phyloP scores from a whole-genome alignment of 1,140 invertebrate species.

The Drosophila repletoides region DNA sequence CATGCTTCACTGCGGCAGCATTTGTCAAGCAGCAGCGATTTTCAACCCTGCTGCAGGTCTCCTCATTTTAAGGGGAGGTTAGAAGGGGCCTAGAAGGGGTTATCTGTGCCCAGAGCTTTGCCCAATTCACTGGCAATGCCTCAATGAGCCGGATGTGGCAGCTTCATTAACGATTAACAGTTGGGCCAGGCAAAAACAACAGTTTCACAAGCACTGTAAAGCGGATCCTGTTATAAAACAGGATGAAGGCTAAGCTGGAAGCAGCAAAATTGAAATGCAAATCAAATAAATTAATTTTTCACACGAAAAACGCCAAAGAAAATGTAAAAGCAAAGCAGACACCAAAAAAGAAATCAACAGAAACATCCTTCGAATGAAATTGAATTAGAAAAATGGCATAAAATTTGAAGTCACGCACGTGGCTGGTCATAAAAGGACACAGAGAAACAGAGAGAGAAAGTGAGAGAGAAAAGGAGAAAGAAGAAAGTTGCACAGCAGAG shows the following conservation, averaged over 20 bases:
- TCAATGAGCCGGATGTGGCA: constrained; percentile 49
- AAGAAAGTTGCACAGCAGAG: neutral
- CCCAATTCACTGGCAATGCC: constrained; percentile 4
- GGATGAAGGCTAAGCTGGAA: neutral
- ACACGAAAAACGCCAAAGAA: constrained; percentile 8
- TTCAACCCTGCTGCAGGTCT: neutral
- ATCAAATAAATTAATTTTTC: constrained; percentile 63
- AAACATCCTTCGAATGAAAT: constrained; percentile 63
- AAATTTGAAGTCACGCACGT: constrained; percentile 52
- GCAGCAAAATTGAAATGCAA: constrained; percentile 48
- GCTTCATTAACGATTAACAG: constrained; percentile 41
- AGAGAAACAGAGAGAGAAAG: neutral
- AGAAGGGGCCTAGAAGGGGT: neutral
- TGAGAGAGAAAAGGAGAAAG: neutral
- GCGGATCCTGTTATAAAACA: neutral
- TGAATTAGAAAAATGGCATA: constrained; percentile 68
- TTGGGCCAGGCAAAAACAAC: neutral
- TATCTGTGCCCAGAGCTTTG: constrained; percentile 20
- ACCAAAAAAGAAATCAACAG: constrained; percentile 18
- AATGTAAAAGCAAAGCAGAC: neutral
- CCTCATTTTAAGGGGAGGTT: neutral
- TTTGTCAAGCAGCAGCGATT: constrained; percentile 41
- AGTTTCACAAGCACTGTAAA: constrained; percentile 15
- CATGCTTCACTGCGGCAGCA: constrained; percentile 57
- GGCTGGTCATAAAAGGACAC: constrained; percentile 40